Base-by-base conservation (phyloP, 1,140 invertebrate genomes). In the Drosophila tsacasi region DNA sequence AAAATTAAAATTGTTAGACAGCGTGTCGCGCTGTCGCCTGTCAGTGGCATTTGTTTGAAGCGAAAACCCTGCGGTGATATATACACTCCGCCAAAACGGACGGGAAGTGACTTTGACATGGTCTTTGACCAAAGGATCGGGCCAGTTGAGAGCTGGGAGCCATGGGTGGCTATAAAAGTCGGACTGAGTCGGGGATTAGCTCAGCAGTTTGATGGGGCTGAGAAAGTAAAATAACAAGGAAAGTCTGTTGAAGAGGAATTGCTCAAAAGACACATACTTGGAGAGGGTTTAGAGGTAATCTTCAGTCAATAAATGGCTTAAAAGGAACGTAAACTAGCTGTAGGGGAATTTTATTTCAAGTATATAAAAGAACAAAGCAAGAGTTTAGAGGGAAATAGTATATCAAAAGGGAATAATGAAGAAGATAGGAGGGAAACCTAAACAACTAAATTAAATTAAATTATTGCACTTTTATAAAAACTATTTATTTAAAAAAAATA, bases 1-100 rank as follows among this genome's bases (percentile, higher is more conserved):
- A 87, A 87, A 87, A 87, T 87, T 87, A 87, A 87, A 87, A 87
- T 87, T 87, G 83, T 87, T 87, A 87, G 83, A 87, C 83, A 87
- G 83, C 83, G 83, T 87, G 83, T 87, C 83, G 83, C 83, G 83
- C 76, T 87, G 83, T 87, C 80, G 83, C 83, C 80, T 87, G 83
- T 87, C 83, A 76, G 60, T 68, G 68, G 72, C 83, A 77, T 74
- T 86, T 73, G 72, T 65, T 85, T 87, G 74, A 68, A 68, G 73
- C 80, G 71, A 49, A 86, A 87, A 67, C 83, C 83, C 83, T 87
- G 66, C 83, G 39, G 62, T 73, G 65, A 76, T 76, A 65, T 75
- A 60, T 75, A 60, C 72, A 76, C 73, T 76, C 54, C 40, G n/a
- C 52, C 44, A 37, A 52, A 57, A 40, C 63, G 63, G 47, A 55